Evolutionary conservation across 2,888 invertebrate species (phyloP).

Genomic region (Rhyacophila evoluta): DNA sequence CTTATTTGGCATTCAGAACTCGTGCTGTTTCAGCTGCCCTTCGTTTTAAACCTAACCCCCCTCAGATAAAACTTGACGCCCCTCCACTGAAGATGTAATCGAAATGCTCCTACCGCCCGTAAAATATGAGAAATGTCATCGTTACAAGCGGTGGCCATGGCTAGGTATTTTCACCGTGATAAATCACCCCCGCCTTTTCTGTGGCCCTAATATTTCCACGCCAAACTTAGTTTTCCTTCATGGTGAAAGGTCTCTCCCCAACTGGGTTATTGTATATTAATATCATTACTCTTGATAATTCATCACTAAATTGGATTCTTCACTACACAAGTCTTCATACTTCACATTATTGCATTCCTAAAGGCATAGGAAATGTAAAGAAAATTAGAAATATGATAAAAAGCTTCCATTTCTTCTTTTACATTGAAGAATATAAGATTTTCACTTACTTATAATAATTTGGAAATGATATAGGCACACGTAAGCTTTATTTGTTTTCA

Average conservation of each 20-base stretch:
- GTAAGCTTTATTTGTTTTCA: no score
- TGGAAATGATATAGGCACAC: no score
- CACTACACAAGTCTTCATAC: neutral
- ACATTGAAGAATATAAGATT: no score
- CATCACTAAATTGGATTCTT: neutral
- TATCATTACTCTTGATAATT: neutral
- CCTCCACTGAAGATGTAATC: neutral
- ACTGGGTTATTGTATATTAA: neutral
- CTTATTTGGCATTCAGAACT: neutral
- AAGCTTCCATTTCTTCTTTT: no score
- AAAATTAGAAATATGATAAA: no score
- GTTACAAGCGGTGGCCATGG: neutral
- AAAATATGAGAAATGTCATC: slow-evolving; percentile 24
- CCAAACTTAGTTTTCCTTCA: neutral
- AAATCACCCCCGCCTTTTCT: neutral
- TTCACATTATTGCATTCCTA: no score
- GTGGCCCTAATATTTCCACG: neutral
- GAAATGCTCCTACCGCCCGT: neutral
- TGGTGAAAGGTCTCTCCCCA: neutral
- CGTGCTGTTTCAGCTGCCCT: neutral
- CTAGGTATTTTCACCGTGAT: neutral
- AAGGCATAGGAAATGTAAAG: no score
- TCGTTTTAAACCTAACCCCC: neutral
- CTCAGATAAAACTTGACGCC: neutral
- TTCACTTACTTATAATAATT: no score